phyloP scores from a whole-genome alignment of 2,888 invertebrate genomes.

The Sympetrum striolatum region DNA sequence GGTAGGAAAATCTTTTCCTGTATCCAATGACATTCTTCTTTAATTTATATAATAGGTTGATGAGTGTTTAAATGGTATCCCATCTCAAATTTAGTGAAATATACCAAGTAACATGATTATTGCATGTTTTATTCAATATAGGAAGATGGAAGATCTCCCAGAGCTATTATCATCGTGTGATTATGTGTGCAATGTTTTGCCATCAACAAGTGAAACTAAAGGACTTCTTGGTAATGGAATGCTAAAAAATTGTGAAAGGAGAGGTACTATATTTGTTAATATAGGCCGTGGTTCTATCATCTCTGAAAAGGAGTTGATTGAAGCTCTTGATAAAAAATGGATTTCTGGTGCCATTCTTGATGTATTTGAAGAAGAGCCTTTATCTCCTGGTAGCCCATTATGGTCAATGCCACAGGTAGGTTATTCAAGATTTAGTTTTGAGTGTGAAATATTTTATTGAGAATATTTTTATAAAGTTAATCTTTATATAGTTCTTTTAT shows the following conservation, averaged over 20 bases:
- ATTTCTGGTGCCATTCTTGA: constrained; percentile 65
- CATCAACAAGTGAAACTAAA: constrained; percentile 61
- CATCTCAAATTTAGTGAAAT: too few relatives aligned
- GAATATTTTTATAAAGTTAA: too few relatives aligned
- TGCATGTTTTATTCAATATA: constrained; percentile 27
- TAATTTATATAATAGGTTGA: too few relatives aligned
- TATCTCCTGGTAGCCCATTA: constrained; percentile 60
- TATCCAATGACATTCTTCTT: too few relatives aligned
- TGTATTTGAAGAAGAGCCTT: constrained; percentile 65
- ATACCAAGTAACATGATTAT: not conserved
- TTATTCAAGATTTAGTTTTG: too few relatives aligned
- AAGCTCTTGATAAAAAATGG: constrained; percentile 63
- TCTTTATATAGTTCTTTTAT: too few relatives aligned
- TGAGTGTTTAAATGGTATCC: too few relatives aligned
- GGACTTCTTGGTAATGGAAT: constrained; percentile 62
- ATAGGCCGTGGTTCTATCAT: constrained; percentile 67
- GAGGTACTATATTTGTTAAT: constrained; percentile 64
- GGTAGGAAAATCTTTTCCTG: too few relatives aligned
- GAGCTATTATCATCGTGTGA: constrained; percentile 61
- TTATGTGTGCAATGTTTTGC: constrained; percentile 65
- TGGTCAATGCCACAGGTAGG: constrained; percentile 63
- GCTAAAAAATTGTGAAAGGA: constrained; percentile 59
- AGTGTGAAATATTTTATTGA: too few relatives aligned
- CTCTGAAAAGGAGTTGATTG: constrained; percentile 61
- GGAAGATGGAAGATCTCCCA: constrained; percentile 52